Base-by-base conservation (phyloP, 1,140 invertebrate genomes). In the Orius laevigatus region DNA sequence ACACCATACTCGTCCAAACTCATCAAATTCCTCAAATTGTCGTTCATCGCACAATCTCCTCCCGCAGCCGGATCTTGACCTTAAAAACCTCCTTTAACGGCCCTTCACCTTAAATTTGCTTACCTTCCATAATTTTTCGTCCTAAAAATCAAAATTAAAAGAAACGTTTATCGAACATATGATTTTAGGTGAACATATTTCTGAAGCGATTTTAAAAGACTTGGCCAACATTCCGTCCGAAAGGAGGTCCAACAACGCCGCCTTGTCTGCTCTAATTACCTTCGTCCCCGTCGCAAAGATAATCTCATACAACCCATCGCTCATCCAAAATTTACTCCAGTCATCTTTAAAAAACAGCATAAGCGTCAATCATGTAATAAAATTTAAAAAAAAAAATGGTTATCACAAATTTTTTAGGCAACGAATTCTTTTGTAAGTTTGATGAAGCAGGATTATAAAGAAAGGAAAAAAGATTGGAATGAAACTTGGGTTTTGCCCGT, bases 401-500 rank as follows among this genome's bases (percentile, higher is more conserved):
- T 25, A 25, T 25, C 25, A 4, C 3, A 25, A 25, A 33, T 25
- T 18, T 46, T 48, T 14, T 43, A 56, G 55, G 52, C 44, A 14
- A 33, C 52, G 1, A 49, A 43, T 43, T 39, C 51, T 10, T 49
- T 52, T 25, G 49, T 52, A 32, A 15, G 33, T 11, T 33, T 56
- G n/a, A 41, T 52, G 18, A 25, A 15, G 11, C 49, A 49, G 18
- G 45, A 56, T 34, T 51, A 44, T 11, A 43, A 52, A 44, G 53
- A 56, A 18, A 36, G 19, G 11, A 15, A 9, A 5, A 33, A 48
- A 16, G 47, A 47, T 12, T 56, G 55, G 55, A 38, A 36, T n/a
- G 12, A 49, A 32, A 12, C 47, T 31, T 56, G 55, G 55, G 50
- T 56, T 9, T 45, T 46, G 10, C 55, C 55, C 32, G 15, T 56